Conservation (phyloP, 2,113 vertebrate genomes). For the Labeo catla region DNA sequence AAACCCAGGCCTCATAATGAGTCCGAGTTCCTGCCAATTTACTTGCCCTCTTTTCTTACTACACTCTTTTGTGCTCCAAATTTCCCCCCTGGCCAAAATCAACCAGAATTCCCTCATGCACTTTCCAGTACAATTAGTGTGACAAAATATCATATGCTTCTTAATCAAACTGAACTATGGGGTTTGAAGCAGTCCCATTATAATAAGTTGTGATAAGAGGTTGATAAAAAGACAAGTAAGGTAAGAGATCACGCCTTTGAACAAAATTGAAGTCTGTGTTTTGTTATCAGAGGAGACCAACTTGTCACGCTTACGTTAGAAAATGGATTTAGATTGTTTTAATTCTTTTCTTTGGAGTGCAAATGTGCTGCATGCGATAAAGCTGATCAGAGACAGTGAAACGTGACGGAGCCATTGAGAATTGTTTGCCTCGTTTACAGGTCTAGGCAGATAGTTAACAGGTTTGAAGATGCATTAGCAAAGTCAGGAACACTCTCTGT, state of each 20-base stretch:
- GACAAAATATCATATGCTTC: slow-evolving; percentile 52
- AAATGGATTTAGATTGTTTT: slow-evolving; percentile 20
- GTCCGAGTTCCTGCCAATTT: slow-evolving; percentile 37
- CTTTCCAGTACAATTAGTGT: slow-evolving; percentile 50
- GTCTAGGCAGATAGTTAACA: neutral
- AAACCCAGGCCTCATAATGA: slow-evolving; percentile 46
- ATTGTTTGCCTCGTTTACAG: neutral
- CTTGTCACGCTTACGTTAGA: slow-evolving; percentile 45
- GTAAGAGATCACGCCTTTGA: slow-evolving; percentile 22
- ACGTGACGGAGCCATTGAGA: neutral
- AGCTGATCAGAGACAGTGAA: neutral
- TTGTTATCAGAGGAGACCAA: slow-evolving; percentile 32
- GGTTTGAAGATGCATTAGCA: neutral
- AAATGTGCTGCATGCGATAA: slow-evolving; percentile 9
- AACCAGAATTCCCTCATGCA: slow-evolving; percentile 37
- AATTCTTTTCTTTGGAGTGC: slow-evolving; percentile 38
- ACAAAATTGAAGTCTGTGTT: slow-evolving; percentile 35
- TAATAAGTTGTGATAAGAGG: slow-evolving; percentile 41
- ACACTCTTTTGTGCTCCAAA: slow-evolving; percentile 25
- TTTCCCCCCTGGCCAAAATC: slow-evolving; percentile 50
- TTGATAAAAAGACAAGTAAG: slow-evolving; percentile 36
- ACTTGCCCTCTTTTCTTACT: slow-evolving; percentile 29
- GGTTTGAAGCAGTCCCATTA: slow-evolving; percentile 32
- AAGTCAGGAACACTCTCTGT: neutral
- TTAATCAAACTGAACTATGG: slow-evolving; percentile 57